Conservation (phyloP, 2,113 vertebrate genomes). For the Isichthys henryi region DNA sequence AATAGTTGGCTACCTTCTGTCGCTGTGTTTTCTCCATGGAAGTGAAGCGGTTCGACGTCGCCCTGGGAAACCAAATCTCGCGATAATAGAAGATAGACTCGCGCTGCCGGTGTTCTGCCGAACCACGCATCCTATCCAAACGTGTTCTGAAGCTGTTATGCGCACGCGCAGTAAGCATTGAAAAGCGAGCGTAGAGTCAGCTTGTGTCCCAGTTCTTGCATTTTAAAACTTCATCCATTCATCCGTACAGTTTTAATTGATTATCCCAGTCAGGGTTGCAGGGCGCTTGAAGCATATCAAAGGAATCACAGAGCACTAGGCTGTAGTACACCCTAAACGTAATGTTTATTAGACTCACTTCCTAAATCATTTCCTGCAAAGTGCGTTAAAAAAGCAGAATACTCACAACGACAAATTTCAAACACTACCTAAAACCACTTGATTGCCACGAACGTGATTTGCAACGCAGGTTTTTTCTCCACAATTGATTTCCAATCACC, state of each 20-base stretch:
- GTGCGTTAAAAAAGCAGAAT: neutral
- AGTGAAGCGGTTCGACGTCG: constrained; percentile 30
- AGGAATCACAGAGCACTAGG: neutral
- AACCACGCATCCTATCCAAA: neutral
- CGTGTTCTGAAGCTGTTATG: neutral
- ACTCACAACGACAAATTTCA: neutral
- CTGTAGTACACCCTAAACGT: neutral
- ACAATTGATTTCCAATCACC: neutral
- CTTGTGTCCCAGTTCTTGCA: neutral
- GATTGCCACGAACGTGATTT: neutral
- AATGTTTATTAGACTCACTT: neutral
- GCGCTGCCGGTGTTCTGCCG: neutral
- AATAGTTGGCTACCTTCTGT: constrained; percentile 31
- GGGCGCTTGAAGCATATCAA: neutral
- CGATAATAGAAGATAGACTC: constrained; percentile 17
- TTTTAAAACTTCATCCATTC: neutral
- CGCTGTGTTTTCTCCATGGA: constrained; percentile 41
- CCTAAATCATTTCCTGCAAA: neutral
- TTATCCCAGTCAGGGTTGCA: neutral
- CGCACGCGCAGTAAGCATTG: neutral
- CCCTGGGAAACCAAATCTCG: constrained; percentile 35
- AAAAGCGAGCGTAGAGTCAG: neutral
- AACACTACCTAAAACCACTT: neutral
- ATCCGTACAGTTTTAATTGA: neutral
- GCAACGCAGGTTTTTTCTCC: neutral